A percentile compares a stretch with the other conserved stretches of the same genome.
These are phyloP conservation scores for Lichenostomus cassidix DNA, from an alignment of 2,113 vertebrate species.

Conservation along the genomic window DNA sequence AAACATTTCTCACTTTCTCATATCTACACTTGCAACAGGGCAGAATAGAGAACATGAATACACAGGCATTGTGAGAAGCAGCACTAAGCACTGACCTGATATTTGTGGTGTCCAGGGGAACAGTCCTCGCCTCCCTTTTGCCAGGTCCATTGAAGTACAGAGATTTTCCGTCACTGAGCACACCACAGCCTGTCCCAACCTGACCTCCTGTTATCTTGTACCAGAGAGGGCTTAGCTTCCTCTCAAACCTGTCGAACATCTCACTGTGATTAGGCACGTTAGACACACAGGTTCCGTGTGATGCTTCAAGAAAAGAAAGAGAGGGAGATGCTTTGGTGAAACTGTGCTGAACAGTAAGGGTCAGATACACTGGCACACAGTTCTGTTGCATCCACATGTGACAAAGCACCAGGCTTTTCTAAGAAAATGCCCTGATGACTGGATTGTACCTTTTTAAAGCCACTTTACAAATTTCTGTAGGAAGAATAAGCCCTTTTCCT, in stretches of 20 bases:
- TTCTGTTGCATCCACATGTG: not conserved
- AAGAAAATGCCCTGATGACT: not conserved
- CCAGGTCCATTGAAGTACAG: slow-evolving; percentile 93
- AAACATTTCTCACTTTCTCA: not conserved
- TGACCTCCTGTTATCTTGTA: slow-evolving; percentile 90
- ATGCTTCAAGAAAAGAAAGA: slow-evolving; percentile 74
- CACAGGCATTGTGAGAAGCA: not conserved
- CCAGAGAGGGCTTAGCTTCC: slow-evolving; percentile 95
- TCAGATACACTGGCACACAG: not conserved
- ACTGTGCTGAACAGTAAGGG: not conserved
- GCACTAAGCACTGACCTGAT: slow-evolving; percentile 79
- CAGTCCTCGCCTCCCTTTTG: slow-evolving; percentile 88
- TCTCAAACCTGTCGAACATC: slow-evolving; percentile 95
- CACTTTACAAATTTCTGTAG: not conserved
- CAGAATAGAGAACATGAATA: not conserved
- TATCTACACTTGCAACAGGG: not conserved
- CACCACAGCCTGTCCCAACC: slow-evolving; percentile 89
- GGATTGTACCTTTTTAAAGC: not conserved
- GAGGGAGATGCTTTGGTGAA: slow-evolving; percentile 39
- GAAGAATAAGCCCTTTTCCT: not conserved
- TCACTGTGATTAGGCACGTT: slow-evolving; percentile 86
- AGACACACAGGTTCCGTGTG: slow-evolving; percentile 92
- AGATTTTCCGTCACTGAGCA: slow-evolving; percentile 89
- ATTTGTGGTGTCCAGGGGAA: slow-evolving; percentile 91
- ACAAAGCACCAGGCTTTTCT: not conserved